These are phyloP conservation scores for Zophobas atratus DNA, from an alignment of 1,140 invertebrate species.

Conservation along the genomic window DNA sequence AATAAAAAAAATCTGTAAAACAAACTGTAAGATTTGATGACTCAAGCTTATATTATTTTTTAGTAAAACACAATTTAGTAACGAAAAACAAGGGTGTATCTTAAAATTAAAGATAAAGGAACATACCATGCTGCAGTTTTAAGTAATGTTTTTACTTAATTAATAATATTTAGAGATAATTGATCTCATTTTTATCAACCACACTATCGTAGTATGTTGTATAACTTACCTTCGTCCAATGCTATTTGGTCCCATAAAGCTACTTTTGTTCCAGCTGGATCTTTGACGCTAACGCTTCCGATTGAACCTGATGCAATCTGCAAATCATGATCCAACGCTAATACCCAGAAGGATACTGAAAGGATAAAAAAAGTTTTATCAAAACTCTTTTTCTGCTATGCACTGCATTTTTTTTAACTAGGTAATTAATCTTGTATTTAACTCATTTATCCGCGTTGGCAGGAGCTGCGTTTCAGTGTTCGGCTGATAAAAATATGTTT, in stretches of 20 bases:
- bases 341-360: slow-evolving; percentile 76
- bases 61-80: too few relatives aligned
- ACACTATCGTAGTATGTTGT: too few relatives aligned
- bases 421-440: slow-evolving; percentile 27
- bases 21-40: too few relatives aligned
- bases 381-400: slow-evolving; percentile 4
- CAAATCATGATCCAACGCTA: slow-evolving; percentile 76
- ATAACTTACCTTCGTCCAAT: slow-evolving; percentile 71
- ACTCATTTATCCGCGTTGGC: background rate
- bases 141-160: too few relatives aligned
- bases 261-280: slow-evolving; percentile 75
- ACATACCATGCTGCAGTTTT: too few relatives aligned
- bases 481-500: background rate
- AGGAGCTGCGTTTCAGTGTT: background rate
- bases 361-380: slow-evolving; percentile 61
- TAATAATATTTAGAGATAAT: too few relatives aligned
- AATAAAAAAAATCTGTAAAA: too few relatives aligned
- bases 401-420: slow-evolving; percentile 3
- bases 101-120: too few relatives aligned
- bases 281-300: slow-evolving; percentile 73
- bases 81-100: too few relatives aligned
- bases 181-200: too few relatives aligned
- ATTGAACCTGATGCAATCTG: slow-evolving; percentile 72
- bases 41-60: too few relatives aligned
- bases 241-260: slow-evolving; percentile 76